Conservation (phyloP, 2,113 vertebrate genomes). For the Conger conger region DNA sequence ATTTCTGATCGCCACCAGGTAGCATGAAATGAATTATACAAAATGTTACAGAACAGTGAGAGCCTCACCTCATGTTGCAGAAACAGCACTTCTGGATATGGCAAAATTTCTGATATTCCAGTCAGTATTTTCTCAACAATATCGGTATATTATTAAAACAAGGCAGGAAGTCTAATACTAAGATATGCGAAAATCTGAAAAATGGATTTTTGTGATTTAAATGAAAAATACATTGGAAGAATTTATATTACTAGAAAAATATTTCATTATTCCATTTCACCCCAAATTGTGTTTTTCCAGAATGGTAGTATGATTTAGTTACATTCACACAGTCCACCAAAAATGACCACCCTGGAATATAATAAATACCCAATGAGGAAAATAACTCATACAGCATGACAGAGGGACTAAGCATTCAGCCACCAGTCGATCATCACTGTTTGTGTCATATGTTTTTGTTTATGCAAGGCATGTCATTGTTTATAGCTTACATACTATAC, state of each 20-base stretch:
- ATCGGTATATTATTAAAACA: no score
- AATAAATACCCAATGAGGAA: neutral
- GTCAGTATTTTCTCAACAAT: neutral
- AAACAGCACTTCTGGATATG: no score
- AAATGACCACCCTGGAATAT: neutral
- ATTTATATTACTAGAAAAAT: neutral
- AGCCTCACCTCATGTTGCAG: no score
- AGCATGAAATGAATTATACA: neutral
- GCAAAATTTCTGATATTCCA: neutral
- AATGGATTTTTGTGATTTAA: neutral
- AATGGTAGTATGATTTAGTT: no score
- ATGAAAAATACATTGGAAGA: neutral
- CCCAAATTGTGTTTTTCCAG: neutral
- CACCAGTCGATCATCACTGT: no score
- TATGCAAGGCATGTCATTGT: no score
- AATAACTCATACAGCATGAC: neutral
- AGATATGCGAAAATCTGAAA: no score
- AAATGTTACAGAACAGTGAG: no score
- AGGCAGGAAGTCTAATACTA: neutral
- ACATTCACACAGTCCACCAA: neutral
- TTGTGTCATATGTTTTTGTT: no score
- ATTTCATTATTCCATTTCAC: neutral
- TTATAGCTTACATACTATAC: no score
- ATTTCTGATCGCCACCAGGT: neutral
- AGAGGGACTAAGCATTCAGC: neutral